Conservation (phyloP, 2,113 vertebrate species). For the Tetrax tetrax region DNA sequence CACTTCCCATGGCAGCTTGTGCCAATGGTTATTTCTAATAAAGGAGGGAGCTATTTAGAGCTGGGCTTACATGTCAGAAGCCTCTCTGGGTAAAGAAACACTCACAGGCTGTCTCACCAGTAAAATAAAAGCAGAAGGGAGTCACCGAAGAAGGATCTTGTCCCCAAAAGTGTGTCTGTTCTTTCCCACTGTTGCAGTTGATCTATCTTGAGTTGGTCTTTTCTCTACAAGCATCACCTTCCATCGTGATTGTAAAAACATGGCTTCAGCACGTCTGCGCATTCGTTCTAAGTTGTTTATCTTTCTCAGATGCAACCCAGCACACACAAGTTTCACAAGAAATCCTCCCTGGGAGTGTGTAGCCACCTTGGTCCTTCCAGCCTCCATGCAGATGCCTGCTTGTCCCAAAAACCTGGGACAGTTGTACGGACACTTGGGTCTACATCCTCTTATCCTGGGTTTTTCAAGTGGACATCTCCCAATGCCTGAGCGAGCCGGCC, state of each 20-base stretch:
- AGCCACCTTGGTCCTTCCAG: background rate
- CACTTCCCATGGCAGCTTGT: constrained; percentile 51
- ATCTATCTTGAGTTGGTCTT: background rate
- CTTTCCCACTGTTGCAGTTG: background rate
- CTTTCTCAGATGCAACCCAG: background rate
- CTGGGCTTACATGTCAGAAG: background rate
- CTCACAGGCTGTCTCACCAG: background rate
- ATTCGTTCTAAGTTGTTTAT: accelerated
- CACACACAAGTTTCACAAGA: background rate
- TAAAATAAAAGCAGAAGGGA: background rate
- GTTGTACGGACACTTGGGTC: background rate
- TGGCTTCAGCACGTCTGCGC: background rate
- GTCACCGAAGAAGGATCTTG: background rate
- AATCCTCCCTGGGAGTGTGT: background rate
- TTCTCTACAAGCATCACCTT: background rate
- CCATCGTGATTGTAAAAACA: background rate
- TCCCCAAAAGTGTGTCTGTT: background rate
- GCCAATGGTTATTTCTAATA: constrained; percentile 47
- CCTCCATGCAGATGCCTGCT: background rate
- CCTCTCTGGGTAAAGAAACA: background rate
- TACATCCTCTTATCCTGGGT: background rate
- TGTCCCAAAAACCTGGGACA: too few relatives aligned
- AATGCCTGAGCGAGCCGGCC: accelerated
- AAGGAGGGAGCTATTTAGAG: constrained; percentile 31
- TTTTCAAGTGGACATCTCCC: background rate